Conservation (phyloP, 2,888 invertebrate species). For the Cosmorhoe ocellata region DNA sequence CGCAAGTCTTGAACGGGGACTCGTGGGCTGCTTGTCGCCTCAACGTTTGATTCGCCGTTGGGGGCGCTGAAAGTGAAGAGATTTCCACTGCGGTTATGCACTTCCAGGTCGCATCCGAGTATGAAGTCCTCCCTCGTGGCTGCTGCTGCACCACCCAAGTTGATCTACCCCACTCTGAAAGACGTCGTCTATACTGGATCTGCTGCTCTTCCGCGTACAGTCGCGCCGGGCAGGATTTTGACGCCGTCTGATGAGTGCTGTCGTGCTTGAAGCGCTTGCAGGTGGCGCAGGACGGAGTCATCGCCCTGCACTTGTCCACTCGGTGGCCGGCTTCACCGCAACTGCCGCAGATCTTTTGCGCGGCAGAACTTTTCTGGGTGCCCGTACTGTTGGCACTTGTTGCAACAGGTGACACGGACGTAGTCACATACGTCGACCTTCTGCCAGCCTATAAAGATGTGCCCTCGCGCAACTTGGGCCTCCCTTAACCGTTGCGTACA, state of each 20-base stretch:
- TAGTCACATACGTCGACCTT: conserved; percentile 5
- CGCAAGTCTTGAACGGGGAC: too few relatives aligned
- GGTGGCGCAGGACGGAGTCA: conserved; percentile 27
- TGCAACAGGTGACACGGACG: conserved; percentile 30
- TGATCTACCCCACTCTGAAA: conserved; percentile 29
- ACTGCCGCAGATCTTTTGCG: conserved; percentile 21
- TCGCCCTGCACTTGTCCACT: conserved; percentile 8
- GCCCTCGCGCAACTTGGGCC: neutral
- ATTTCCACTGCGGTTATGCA: too few relatives aligned
- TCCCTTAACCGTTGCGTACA: conserved; percentile 4
- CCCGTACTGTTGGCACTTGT: conserved; percentile 43
- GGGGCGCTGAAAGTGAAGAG: too few relatives aligned
- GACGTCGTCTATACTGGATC: conserved; percentile 15
- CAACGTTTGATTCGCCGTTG: too few relatives aligned
- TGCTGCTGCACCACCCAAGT: conserved; percentile 23
- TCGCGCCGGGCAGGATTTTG: conserved; percentile 28
- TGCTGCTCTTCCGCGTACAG: conserved; percentile 23
- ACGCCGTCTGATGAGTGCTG: conserved; percentile 29
- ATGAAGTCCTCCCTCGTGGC: conserved; percentile 24
- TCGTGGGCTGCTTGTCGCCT: too few relatives aligned
- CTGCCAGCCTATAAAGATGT: conserved; percentile 9
- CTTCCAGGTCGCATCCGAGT: too few relatives aligned
- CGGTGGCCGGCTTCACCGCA: conserved; percentile 35
- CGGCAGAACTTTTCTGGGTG: conserved; percentile 35
- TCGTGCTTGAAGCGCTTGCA: conserved; percentile 29